Base-by-base conservation (phyloP, 2,113 vertebrate species). In the Brachirus orientalis region DNA sequence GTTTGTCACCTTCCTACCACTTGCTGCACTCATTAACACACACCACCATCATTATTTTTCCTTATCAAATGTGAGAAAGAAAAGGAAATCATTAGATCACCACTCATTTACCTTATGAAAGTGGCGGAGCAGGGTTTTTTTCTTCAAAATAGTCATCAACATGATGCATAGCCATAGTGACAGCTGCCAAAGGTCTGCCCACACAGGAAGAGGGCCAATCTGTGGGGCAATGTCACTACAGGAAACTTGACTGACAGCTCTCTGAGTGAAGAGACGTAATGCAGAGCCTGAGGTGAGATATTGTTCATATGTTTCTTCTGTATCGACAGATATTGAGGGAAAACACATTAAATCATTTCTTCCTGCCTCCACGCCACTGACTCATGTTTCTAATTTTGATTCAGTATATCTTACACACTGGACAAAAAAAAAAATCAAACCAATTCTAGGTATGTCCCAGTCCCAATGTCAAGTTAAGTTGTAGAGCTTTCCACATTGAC, bases 161-260 rank as follows among this genome's bases (percentile, higher is more conserved):
- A 75, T 18, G 54, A 69, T 69, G 57, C 41, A 46, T 83, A 67
- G 48, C 78, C 75, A 86, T 88, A 78, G 82, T 72, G 88, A 90
- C 88, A 86, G 82, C 77, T 73, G 75, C 70, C 48, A 35, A 69
- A 72, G 66, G 33, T 51, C 77, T 55, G 70, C 77, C 82, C 65
- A 69, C 71, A 8, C 48, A 28, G 53, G 37, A 51, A 58, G 40
- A 45, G 54, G 52, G 48, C 78, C 78, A 74, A 80, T 84, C 78
- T 63, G 72, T 22, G 45, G 17, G 20, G 46, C 70, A 55, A 53
- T 63, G 57, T 59, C 53, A 62, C 65, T 57, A 54, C 60, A 54
- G 69, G 66, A 46, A 63, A 14, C 2, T 12, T 72, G 63, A 84
- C 44, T 71, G 83, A 69, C 65, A 62, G 54, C 60, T 65, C 44